phyloP scores from a whole-genome alignment of 2,888 invertebrate genomes.

The Mayetiola destructor region DNA sequence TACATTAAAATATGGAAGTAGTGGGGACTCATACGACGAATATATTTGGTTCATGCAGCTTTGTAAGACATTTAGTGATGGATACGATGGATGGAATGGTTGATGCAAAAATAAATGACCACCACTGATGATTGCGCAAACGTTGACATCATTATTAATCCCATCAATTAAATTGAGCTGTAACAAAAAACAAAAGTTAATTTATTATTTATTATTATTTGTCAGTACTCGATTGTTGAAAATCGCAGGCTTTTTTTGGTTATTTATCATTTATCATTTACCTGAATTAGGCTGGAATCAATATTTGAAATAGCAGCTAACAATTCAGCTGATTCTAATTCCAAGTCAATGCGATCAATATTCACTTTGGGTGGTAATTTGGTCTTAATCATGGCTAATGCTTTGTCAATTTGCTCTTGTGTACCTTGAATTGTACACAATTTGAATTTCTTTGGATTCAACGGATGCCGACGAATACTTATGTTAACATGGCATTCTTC shows the following conservation, averaged over 20 bases:
- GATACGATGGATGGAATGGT: slow-evolving; percentile 87
- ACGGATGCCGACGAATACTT: slow-evolving; percentile 55
- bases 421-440: slow-evolving; percentile 73
- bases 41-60: slow-evolving; percentile 73
- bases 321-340: neutral
- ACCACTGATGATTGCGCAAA: slow-evolving; percentile 74
- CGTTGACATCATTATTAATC: slow-evolving; percentile 81
- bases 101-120: slow-evolving; percentile 90
- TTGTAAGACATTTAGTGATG: slow-evolving; percentile 64
- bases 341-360: slow-evolving; percentile 5
- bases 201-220: no score
- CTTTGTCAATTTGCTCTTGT: slow-evolving; percentile 62
- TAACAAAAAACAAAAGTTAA: slow-evolving; percentile 24
- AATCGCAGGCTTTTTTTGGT: no score
- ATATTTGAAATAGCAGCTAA: neutral
- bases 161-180: slow-evolving; percentile 79
- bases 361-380: slow-evolving; percentile 49
- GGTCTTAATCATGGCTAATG: slow-evolving; percentile 68
- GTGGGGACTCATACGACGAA: slow-evolving; percentile 59
- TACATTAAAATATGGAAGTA: slow-evolving; percentile 57
- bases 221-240: no score
- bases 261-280: neutral
- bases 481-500: slow-evolving; percentile 64
- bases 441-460: slow-evolving; percentile 51
- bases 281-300: neutral